phyloP scores from a whole-genome alignment of 2,888 invertebrate species.

The Philaethria dido region DNA sequence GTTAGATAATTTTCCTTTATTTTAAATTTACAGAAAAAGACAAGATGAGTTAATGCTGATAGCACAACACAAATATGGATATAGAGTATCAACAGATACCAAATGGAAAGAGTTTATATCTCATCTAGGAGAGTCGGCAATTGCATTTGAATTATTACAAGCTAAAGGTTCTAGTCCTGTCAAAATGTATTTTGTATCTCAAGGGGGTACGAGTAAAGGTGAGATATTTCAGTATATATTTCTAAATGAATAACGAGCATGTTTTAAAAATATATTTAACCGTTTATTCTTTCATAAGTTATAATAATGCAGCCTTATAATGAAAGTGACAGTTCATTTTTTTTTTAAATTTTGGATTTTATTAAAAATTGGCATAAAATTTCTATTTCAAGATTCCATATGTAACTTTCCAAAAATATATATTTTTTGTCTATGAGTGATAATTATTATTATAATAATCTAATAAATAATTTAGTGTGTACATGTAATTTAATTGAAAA shows the following conservation, averaged over 20 bases:
- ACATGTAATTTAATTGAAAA: no score
- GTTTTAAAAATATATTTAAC: background rate
- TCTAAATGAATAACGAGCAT: no score
- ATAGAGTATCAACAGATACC: conserved; percentile 74
- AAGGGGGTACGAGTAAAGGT: conserved; percentile 83
- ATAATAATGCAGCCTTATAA: no score
- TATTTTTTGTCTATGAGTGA: no score
- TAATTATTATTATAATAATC: no score
- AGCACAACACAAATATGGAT: conserved; percentile 87
- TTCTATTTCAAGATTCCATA: no score
- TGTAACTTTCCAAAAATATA: no score
- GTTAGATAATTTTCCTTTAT: background rate
- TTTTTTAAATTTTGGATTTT: no score
- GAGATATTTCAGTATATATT: background rate
- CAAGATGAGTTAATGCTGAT: conserved; percentile 86
- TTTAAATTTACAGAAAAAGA: conserved; percentile 77
- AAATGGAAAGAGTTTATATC: conserved; percentile 82
- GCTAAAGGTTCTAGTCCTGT: conserved; percentile 85
- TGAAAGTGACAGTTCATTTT: no score
- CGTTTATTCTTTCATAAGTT: no score
- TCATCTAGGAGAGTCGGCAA: conserved; percentile 86
- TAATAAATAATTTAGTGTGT: no score
- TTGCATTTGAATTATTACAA: conserved; percentile 87
- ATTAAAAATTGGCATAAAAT: no score
- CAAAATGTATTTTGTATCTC: conserved; percentile 76